These are phyloP conservation scores for Aphidoletes aphidimyza DNA, from an alignment of 2,888 invertebrate genomes.

Conservation along the genomic window DNA sequence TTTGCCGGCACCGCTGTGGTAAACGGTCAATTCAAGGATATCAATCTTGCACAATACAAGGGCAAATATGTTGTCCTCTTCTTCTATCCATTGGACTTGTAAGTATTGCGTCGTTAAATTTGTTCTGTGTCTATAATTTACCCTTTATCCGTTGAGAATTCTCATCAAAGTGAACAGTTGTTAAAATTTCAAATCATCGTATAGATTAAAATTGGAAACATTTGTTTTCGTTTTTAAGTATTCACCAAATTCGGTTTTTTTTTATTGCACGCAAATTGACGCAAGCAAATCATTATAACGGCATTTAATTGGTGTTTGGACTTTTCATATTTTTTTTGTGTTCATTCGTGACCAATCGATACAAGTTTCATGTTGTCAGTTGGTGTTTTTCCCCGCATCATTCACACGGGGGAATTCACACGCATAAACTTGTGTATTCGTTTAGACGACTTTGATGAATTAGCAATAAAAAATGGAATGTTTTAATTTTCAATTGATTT, in stretches of 20 bases:
- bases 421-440: no score
- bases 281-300: not conserved
- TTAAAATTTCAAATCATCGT: not conserved
- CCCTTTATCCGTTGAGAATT: not conserved
- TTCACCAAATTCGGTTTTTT: not conserved
- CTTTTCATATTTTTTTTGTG: not conserved
- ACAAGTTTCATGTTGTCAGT: not conserved
- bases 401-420: no score
- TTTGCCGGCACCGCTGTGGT: constrained; percentile 85
- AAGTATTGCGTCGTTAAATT: constrained; percentile 65
- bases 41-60: constrained; percentile 79
- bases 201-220: no score
- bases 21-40: constrained; percentile 84
- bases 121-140: not conserved
- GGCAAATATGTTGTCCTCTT: constrained; percentile 92
- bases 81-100: constrained; percentile 93
- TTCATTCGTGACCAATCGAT: not conserved
- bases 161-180: constrained; percentile 16
- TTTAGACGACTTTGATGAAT: no score
- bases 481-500: no score
- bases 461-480: no score
- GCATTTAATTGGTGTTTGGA: not conserved
- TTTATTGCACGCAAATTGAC: not conserved
- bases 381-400: no score
- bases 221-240: no score